Base-by-base conservation (phyloP, 2,888 invertebrate genomes). In the Coelogynopora nodosa region DNA sequence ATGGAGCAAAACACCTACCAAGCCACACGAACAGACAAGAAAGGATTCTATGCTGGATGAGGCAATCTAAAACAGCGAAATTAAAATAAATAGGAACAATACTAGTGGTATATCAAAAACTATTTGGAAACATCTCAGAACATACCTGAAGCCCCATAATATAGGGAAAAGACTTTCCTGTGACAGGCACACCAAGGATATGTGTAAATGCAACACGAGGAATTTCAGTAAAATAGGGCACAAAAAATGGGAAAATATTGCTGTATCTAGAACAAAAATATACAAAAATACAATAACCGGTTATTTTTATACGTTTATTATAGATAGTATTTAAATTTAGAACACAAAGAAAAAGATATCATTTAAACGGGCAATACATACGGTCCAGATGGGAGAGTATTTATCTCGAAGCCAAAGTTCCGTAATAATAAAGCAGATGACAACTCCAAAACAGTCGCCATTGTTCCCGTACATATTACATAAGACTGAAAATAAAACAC, bases 111-210 rank as follows among this genome's bases (percentile, higher is more conserved):
- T n/a, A n/a, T n/a, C n/a, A n/a, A n/a, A n/a, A n/a, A n/a, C 18
- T 49, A 49, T 49, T 13, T 49, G 29, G n/a, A 26, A 28, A 30
- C n/a, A n/a, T 26, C 28, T 26, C 23, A 18, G 28, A 26, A 87
- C 29, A 31, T 87, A 93, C 92, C 91, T 93, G 93, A 30, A 93
- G 90, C 0, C 93, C 93, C 18, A 93, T 89, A 18, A 93, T 90
- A 89, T 93, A 93, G 0, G 93, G 92, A 83, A 93, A 90, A 0
- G 93, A 93, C 89, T 93, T 93, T n/a, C 93, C 93, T 0, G 93
- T 93, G 86, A 93, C 91, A 5, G 93, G 93, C 29, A 93, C 90
- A 0, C 93, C 93, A 88, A 92, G 89, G 1, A 93, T 89, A 88
- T 91, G 90, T 0, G 92, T 92, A 87, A 92, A 90, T 13, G 93